Conservation (phyloP, 92 coral and sea anemone genomes). For the Heliopora coerulea region DNA sequence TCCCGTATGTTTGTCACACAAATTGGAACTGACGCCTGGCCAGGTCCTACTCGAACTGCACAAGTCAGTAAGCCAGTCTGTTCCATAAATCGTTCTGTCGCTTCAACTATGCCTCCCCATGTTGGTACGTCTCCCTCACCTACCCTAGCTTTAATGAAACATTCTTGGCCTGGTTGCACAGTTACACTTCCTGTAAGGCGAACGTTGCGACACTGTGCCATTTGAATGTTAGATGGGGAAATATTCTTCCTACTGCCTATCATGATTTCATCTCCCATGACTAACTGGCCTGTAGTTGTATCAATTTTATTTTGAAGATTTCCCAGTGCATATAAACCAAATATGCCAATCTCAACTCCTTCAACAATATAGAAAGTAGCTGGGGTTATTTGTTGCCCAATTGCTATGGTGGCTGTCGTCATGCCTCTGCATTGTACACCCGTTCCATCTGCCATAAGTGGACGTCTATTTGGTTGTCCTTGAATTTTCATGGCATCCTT, state of each 20-base stretch:
- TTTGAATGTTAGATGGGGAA: constrained; percentile 1
- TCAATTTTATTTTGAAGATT: neutral
- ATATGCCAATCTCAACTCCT: neutral
- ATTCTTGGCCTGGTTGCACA: neutral
- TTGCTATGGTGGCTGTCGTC: constrained; percentile 2
- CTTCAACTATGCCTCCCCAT: constrained; percentile 4
- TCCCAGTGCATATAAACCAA: constrained; percentile 1
- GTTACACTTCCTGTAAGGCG: neutral
- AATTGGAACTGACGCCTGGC: constrained; percentile 3
- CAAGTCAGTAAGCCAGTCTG: constrained; percentile 1
- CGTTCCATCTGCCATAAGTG: constrained; percentile 5
- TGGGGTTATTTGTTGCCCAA: neutral
- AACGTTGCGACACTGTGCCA: neutral
- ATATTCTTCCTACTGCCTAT: neutral
- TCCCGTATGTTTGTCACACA: neutral
- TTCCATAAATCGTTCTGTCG: neutral
- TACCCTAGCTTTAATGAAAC: neutral
- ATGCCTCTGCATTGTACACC: constrained; percentile 9
- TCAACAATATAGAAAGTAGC: neutral
- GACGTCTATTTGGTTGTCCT: neutral
- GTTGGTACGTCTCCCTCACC: neutral
- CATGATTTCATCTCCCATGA: neutral
- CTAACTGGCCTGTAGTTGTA: neutral
- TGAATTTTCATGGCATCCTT: neutral
- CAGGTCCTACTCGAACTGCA: constrained; percentile 9